These are phyloP conservation scores for Crotalus horridus DNA, from an alignment of 2,113 vertebrate species.

Conservation along the genomic window DNA sequence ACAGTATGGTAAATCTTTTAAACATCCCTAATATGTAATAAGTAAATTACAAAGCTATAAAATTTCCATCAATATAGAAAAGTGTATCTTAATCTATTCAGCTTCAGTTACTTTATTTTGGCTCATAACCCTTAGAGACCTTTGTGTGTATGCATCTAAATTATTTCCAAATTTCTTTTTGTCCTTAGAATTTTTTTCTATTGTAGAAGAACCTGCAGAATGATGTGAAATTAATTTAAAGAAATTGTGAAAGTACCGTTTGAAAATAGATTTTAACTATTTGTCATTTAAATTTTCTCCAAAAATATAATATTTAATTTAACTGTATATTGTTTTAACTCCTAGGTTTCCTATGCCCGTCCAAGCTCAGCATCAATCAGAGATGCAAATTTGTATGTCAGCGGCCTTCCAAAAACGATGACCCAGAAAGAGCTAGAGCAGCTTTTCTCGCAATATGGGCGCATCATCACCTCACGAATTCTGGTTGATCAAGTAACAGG, in stretches of 20 bases:
- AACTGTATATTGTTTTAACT: conserved; percentile 20
- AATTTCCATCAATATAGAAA: conserved; percentile 36
- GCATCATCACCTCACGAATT: conserved; percentile 99
- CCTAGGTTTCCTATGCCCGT: conserved; percentile 95
- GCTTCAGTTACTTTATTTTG: conserved; percentile 56
- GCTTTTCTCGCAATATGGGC: conserved; percentile 98
- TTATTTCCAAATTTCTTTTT: conserved; percentile 49
- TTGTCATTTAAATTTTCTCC: not conserved
- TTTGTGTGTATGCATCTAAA: conserved; percentile 44
- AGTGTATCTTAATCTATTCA: conserved; percentile 55
- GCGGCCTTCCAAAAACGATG: conserved; percentile 99
- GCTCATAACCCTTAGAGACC: conserved; percentile 42
- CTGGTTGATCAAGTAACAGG: conserved; percentile 99
- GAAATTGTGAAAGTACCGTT: not conserved
- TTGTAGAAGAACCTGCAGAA: conserved; percentile 19
- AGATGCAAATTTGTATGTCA: conserved; percentile 98
- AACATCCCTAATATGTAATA: conserved; percentile 57
- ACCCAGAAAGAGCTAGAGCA: conserved; percentile 99
- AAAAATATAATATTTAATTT: conserved; percentile 24
- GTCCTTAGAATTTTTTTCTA: conserved; percentile 46
- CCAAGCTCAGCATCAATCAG: conserved; percentile 98
- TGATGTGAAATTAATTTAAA: conserved; percentile 29
- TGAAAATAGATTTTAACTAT: not conserved
- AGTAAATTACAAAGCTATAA: conserved; percentile 53
- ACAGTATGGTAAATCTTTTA: conserved; percentile 54